These are phyloP conservation scores for Psilopogon haemacephalus DNA, from an alignment of 2,113 vertebrate species.

Conservation along the genomic window DNA sequence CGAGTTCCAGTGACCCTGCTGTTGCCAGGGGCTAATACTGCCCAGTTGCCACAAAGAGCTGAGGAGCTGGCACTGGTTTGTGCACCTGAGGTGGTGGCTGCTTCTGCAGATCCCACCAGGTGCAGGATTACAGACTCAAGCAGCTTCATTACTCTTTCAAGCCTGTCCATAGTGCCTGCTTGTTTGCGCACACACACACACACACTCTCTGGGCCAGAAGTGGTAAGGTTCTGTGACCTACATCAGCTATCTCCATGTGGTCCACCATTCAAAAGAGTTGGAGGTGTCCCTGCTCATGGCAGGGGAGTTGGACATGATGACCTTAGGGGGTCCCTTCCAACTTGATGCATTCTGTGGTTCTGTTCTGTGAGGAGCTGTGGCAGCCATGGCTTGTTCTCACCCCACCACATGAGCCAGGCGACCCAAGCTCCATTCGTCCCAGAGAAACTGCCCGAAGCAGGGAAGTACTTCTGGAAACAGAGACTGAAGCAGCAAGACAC, in stretches of 20 bases:
- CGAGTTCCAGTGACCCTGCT: conserved; percentile 48
- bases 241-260: background rate
- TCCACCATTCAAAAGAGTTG: too few relatives aligned
- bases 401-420: accelerated
- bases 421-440: background rate
- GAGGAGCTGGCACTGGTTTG: conserved; percentile 33
- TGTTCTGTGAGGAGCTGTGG: background rate
- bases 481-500: background rate
- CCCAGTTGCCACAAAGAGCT: conserved; percentile 35
- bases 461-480: accelerated
- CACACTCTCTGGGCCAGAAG: accelerated
- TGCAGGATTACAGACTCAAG: background rate
- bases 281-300: too few relatives aligned
- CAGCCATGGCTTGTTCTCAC: background rate
- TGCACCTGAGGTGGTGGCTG: background rate
- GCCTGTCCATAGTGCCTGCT: background rate
- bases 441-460: background rate
- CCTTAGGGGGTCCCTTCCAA: too few relatives aligned
- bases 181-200: background rate
- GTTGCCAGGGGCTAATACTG: conserved; percentile 23
- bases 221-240: background rate
- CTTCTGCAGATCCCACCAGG: conserved; percentile 46
- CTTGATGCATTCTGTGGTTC: too few relatives aligned
- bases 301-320: too few relatives aligned
- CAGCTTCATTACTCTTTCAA: conserved; percentile 8